A percentile compares a stretch with the other conserved stretches of the same genome.
Conservation (phyloP, 2,888 invertebrate genomes). For the Chrysodeixis includens region DNA sequence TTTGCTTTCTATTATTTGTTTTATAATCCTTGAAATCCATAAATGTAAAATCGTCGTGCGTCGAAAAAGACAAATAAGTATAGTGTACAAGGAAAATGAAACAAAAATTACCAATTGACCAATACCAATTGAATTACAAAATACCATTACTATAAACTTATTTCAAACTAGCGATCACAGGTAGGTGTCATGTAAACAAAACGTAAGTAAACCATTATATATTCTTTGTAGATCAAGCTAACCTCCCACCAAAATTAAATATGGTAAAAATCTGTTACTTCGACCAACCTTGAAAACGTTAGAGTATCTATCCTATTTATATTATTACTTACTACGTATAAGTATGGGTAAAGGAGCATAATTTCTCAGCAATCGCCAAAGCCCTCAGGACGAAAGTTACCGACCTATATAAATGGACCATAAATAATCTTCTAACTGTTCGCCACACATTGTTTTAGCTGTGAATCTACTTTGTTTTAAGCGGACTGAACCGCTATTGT, state of each 20-base stretch:
- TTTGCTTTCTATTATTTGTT: constrained; percentile 26
- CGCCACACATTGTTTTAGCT: constrained; percentile 61
- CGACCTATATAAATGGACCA: constrained; percentile 54
- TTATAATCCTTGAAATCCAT: constrained; percentile 27
- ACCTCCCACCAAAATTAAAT: too few species aligned
- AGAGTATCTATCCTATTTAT: not conserved
- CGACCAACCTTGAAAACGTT: too few species aligned
- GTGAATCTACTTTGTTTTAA: constrained; percentile 68
- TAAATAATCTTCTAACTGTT: constrained; percentile 59
- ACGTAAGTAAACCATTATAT: too few species aligned
- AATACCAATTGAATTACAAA: too few species aligned
- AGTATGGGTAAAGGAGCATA: not conserved
- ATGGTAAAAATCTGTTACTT: too few species aligned
- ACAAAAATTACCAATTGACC: too few species aligned
- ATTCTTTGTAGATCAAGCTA: too few species aligned
- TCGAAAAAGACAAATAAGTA: too few species aligned
- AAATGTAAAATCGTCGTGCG: not conserved
- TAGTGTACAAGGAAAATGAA: too few species aligned
- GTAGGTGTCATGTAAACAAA: too few species aligned
- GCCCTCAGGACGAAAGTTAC: constrained; percentile 25
- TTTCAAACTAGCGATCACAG: too few species aligned
- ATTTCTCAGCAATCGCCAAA: constrained; percentile 8
- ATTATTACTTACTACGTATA: not conserved
- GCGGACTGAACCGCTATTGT: constrained; percentile 71
- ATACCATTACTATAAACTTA: too few species aligned